phyloP scores from a whole-genome alignment of 2,797 vertebrate genomes.

The Platyrinchus mystaceus region DNA sequence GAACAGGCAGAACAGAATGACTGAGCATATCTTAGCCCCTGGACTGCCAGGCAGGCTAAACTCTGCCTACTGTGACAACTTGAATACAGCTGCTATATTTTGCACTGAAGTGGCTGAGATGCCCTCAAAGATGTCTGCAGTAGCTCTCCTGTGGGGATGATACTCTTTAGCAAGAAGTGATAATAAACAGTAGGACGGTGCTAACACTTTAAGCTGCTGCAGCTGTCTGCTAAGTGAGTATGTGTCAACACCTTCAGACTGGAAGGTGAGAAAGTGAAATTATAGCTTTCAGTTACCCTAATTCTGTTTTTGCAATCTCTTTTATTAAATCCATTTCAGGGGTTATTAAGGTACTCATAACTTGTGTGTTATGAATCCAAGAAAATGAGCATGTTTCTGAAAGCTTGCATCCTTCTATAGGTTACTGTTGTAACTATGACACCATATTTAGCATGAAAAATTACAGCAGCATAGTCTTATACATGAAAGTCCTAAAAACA shows the following conservation, averaged over 20 bases:
- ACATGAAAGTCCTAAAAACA: neutral
- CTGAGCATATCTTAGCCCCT: neutral
- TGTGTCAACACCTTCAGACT: constrained; percentile 59
- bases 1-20: neutral
- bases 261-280: constrained; percentile 57
- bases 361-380: neutral
- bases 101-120: neutral
- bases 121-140: neutral
- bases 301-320: constrained; percentile 38
- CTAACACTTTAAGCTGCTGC: constrained; percentile 63
- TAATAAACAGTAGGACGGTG: constrained; percentile 64
- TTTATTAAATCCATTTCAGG: constrained; percentile 12
- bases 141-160: constrained; percentile 16
- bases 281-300: constrained; percentile 28
- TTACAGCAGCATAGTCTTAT: neutral
- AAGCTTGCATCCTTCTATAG: neutral
- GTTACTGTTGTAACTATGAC: neutral
- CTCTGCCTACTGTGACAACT: neutral
- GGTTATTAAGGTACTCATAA: neutral
- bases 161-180: constrained; percentile 49
- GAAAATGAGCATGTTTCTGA: neutral
- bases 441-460: neutral
- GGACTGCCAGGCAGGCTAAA: neutral
- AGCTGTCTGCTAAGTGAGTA: constrained; percentile 63
- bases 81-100: neutral